Percentiles rank a stretch among this genome's conserved stretches.
These are phyloP conservation scores for Agriopis aurantiaria DNA, from an alignment of 2,888 invertebrate species.

Conservation along the genomic window DNA sequence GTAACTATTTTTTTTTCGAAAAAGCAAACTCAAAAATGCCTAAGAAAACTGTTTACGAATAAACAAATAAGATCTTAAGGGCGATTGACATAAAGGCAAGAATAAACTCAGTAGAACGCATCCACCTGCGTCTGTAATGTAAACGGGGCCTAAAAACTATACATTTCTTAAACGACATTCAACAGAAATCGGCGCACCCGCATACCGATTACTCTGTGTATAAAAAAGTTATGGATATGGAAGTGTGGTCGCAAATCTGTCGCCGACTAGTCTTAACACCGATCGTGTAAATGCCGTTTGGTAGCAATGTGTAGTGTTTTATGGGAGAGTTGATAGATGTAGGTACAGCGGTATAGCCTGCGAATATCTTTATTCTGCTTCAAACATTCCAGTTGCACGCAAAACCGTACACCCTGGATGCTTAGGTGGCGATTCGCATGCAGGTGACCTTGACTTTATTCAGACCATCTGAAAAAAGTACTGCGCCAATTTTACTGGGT, in stretches of 20 bases:
- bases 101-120: too few relatives aligned
- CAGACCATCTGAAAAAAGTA: too few relatives aligned
- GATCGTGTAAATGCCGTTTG: conserved; percentile 16
- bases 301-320: conserved; percentile 4
- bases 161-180: conserved; percentile 2
- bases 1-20: too few relatives aligned
- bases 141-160: too few relatives aligned
- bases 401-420: not conserved
- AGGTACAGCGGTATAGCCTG: not conserved
- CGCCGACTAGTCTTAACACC: conserved; percentile 42
- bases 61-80: too few relatives aligned
- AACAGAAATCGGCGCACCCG: conserved; percentile 14
- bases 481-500: too few relatives aligned
- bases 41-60: too few relatives aligned
- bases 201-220: conserved; percentile 15
- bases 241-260: conserved; percentile 37
- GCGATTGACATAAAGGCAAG: too few relatives aligned
- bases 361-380: not conserved
- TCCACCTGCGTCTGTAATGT: too few relatives aligned
- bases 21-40: too few relatives aligned
- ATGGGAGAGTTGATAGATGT: not conserved
- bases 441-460: too few relatives aligned
- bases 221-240: conserved; percentile 27
- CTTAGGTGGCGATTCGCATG: not conserved
- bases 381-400: not conserved